Conservation (phyloP, 2,797 vertebrate species). For the Silurus aristotelis region DNA sequence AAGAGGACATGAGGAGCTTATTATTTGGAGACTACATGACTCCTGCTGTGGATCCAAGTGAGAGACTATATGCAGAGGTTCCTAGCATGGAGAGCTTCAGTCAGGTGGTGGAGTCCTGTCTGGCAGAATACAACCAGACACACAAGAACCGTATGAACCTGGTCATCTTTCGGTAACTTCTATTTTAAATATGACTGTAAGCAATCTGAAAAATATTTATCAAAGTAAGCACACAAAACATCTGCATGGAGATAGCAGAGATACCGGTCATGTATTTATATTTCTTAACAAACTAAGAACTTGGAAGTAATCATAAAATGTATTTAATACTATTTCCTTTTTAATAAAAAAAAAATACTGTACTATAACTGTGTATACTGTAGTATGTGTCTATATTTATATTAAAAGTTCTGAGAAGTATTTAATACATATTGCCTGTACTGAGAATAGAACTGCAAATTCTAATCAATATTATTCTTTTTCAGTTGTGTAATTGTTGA, state of each 20-base stretch:
- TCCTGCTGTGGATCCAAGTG: constrained; percentile 86
- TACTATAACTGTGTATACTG: too few species aligned
- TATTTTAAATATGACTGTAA: constrained; percentile 4
- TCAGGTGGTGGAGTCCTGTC: constrained; percentile 82
- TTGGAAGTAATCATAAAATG: too few species aligned
- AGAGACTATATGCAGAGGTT: constrained; percentile 88
- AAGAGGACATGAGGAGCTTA: constrained; percentile 87
- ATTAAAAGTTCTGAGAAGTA: too few species aligned
- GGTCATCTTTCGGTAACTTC: constrained; percentile 89
- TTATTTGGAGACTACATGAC: constrained; percentile 96
- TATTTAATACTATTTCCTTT: too few species aligned
- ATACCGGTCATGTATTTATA: too few species aligned
- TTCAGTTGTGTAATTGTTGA: not conserved
- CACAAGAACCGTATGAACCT: constrained; percentile 94
- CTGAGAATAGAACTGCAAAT: not conserved
- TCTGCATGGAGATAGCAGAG: too few species aligned
- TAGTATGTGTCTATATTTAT: too few species aligned
- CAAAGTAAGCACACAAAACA: not conserved
- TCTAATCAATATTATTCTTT: not conserved
- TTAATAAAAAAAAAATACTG: too few species aligned
- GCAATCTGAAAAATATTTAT: not conserved
- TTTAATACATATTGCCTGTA: not conserved
- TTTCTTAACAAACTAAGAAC: too few species aligned
- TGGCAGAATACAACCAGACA: constrained; percentile 93
- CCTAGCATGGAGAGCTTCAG: constrained; percentile 78